Conservation (phyloP, 2,888 invertebrate species). For the Norana najaformis region DNA sequence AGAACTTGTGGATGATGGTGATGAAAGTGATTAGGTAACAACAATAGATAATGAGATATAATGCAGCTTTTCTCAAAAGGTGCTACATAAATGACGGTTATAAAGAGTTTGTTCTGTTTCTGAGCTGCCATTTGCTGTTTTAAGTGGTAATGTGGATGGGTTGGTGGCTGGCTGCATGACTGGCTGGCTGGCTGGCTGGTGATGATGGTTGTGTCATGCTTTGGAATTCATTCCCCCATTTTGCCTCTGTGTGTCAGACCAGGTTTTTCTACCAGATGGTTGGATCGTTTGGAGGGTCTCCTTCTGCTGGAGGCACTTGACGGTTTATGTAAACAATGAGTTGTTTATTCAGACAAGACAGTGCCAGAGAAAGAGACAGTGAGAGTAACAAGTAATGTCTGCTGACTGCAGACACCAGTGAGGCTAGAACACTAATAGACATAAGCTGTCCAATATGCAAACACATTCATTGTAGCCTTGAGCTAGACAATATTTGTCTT, state of each 20-base stretch:
- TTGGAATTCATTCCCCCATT: not conserved
- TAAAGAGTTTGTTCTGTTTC: not conserved
- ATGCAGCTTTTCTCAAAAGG: no score
- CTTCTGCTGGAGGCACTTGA: slow-evolving; percentile 13
- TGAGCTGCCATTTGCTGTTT: not conserved
- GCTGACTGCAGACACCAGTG: not conserved
- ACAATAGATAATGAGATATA: not conserved
- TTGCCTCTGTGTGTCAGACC: not conserved
- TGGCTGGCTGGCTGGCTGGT: not conserved
- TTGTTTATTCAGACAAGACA: not conserved
- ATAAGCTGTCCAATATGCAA: not conserved
- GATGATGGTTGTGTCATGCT: not conserved
- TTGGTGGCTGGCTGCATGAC: not conserved
- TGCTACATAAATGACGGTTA: no score
- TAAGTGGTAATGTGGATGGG: not conserved
- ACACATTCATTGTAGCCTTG: no score
- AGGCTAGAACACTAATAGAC: not conserved
- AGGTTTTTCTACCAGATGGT: slow-evolving; percentile 3
- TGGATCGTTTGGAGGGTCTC: slow-evolving; percentile 13
- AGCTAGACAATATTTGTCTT: not conserved
- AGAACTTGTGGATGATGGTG: not conserved
- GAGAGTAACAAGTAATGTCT: not conserved
- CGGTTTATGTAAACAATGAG: not conserved
- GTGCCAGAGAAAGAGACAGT: not conserved
- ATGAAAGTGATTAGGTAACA: not conserved